phyloP scores from a whole-genome alignment of 2,113 vertebrate species.

The Dicaeum eximium region DNA sequence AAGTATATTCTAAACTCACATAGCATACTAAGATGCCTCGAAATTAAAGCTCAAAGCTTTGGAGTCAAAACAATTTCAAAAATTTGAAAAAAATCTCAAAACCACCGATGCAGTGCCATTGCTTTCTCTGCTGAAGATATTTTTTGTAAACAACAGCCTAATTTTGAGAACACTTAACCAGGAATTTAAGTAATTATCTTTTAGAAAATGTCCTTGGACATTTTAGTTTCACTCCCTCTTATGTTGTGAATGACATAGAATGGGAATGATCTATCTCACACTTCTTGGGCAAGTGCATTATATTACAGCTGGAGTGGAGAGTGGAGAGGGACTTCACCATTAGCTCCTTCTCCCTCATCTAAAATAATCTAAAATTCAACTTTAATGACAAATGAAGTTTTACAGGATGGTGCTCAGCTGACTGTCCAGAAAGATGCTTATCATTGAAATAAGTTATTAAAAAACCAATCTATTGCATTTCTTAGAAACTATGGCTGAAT shows the following conservation, averaged over 20 bases:
- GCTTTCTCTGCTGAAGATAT: not conserved
- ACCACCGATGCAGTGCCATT: not conserved
- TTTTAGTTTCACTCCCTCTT: not conserved
- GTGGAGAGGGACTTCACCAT: not conserved
- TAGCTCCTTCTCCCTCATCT: not conserved
- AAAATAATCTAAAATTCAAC: not conserved
- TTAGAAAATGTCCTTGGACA: not conserved
- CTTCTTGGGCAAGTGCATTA: not conserved
- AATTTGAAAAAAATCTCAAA: not conserved
- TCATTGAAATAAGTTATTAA: not conserved
- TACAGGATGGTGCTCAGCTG: not conserved
- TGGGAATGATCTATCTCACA: not conserved
- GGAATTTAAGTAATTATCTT: not conserved
- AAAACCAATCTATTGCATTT: not conserved
- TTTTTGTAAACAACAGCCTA: not conserved
- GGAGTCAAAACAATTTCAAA: not conserved
- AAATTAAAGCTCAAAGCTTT: not conserved
- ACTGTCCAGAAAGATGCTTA: not conserved
- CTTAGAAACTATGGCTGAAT: not conserved
- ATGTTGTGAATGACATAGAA: not conserved
- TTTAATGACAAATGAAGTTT: not conserved
- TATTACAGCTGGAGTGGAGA: not conserved
- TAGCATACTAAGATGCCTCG: not conserved
- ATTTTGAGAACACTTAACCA: not conserved
- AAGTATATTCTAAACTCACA: not conserved